These are phyloP conservation scores for Macrophya annulata DNA, from an alignment of 2,888 invertebrate species.

Conservation along the genomic window DNA sequence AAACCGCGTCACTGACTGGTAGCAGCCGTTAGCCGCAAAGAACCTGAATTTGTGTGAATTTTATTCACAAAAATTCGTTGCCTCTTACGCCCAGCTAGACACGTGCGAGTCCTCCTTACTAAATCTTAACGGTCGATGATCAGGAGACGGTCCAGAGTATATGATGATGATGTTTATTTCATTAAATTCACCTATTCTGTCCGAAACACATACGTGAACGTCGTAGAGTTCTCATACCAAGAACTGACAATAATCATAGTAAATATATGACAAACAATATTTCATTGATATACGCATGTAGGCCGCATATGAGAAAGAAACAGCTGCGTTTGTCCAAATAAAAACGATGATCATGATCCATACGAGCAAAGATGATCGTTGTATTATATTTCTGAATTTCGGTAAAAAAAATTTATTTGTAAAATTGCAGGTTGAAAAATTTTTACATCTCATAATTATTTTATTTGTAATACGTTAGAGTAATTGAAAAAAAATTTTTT, in stretches of 20 bases:
- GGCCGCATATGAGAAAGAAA: not conserved
- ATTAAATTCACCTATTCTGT: not conserved
- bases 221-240: not conserved
- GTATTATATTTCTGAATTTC: no score
- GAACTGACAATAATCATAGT: conserved; percentile 23
- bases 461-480: not conserved
- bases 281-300: conserved; percentile 40
- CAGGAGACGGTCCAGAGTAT: not conserved
- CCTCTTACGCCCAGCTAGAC: not conserved
- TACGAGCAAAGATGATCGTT: not conserved
- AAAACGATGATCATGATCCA: not conserved
- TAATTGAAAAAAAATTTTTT: not conserved
- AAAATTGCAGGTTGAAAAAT: not conserved
- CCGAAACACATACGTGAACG: not conserved
- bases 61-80: conserved; percentile 21
- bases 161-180: not conserved
- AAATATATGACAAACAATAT: conserved; percentile 1
- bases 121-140: conserved; percentile 37
- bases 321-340: no score
- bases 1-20: conserved; percentile 1
- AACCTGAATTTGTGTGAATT: conserved; percentile 51
- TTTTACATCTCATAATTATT: not conserved
- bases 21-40: conserved; percentile 37
- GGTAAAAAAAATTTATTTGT: not conserved
- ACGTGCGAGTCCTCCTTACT: conserved; percentile 20